phyloP scores from a whole-genome alignment of 2,888 invertebrate species.

The Stenoptilia bipunctidactyla region DNA sequence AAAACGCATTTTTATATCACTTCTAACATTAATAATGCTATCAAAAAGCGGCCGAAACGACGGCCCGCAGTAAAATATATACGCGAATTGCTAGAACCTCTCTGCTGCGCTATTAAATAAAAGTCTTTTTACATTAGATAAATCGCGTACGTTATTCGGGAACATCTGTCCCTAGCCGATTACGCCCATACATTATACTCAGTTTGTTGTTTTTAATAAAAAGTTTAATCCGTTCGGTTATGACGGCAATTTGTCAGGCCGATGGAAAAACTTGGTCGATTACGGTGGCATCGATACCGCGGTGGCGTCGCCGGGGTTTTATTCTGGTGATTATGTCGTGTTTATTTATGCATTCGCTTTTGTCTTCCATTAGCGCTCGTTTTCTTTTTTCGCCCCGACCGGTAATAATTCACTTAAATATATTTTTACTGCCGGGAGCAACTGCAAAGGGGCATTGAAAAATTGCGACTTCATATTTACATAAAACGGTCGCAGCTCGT shows the following conservation, averaged over 20 bases:
- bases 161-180: slow-evolving; percentile 69
- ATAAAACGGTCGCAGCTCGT: slow-evolving; percentile 16
- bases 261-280: slow-evolving; percentile 68
- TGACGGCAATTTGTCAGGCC: slow-evolving; percentile 66
- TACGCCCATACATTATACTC: slow-evolving; percentile 67
- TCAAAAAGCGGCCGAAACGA: slow-evolving; percentile 51
- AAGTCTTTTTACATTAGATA: slow-evolving; percentile 70
- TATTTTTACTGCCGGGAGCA: slow-evolving; percentile 25
- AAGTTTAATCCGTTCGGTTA: slow-evolving; percentile 70
- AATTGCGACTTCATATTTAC: slow-evolving; percentile 29
- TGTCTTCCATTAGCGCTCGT: slow-evolving; percentile 59
- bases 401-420: slow-evolving; percentile 45
- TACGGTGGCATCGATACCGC: slow-evolving; percentile 23
- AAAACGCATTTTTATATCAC: slow-evolving; percentile 56
- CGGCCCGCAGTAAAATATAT: slow-evolving; percentile 55
- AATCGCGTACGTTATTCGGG: slow-evolving; percentile 64
- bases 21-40: slow-evolving; percentile 54
- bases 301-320: slow-evolving; percentile 35
- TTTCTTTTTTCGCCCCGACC: slow-evolving; percentile 35
- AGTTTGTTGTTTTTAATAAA: slow-evolving; percentile 71
- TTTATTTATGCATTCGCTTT: slow-evolving; percentile 63
- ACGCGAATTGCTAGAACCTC: slow-evolving; percentile 59
- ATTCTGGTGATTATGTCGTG: slow-evolving; percentile 52
- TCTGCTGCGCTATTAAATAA: slow-evolving; percentile 65
- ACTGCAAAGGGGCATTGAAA: slow-evolving; percentile 30